These are phyloP conservation scores for Oreochromis tanganicae DNA, from an alignment of 2,113 vertebrate genomes.

Conservation along the genomic window DNA sequence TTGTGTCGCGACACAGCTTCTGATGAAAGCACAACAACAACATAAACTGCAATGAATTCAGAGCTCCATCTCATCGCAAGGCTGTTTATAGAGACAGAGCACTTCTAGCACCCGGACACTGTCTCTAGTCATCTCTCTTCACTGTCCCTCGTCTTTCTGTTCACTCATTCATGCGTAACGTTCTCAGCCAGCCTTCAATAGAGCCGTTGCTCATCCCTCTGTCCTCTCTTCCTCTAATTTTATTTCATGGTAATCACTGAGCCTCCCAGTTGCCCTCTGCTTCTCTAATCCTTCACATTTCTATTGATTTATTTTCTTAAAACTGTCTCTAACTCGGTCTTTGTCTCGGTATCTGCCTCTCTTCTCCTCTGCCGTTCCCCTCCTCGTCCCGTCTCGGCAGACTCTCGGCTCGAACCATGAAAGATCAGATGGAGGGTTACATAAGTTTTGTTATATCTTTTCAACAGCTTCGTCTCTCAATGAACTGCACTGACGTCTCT, in stretches of 20 bases:
- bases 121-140: neutral
- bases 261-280: neutral
- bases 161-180: slow-evolving; percentile 6
- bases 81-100: neutral
- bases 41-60: neutral
- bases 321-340: neutral
- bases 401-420: neutral
- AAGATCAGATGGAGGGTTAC: slow-evolving; percentile 13
- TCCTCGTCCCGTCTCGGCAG: neutral
- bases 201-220: neutral
- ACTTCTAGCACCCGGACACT: neutral
- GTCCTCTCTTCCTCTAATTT: neutral
- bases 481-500: neutral
- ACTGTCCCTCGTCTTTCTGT: slow-evolving; percentile 15
- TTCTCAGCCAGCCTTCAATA: neutral
- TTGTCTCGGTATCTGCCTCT: neutral
- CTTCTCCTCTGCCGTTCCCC: neutral
- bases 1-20: rapidly evolving
- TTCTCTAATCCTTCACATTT: neutral
- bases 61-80: neutral
- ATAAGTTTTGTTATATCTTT: neutral
- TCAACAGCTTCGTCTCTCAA: neutral
- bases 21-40: neutral
- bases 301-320: neutral
- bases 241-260: neutral